Conservation (phyloP, 1,140 invertebrate genomes). For the Zelostemma sp. region DNA sequence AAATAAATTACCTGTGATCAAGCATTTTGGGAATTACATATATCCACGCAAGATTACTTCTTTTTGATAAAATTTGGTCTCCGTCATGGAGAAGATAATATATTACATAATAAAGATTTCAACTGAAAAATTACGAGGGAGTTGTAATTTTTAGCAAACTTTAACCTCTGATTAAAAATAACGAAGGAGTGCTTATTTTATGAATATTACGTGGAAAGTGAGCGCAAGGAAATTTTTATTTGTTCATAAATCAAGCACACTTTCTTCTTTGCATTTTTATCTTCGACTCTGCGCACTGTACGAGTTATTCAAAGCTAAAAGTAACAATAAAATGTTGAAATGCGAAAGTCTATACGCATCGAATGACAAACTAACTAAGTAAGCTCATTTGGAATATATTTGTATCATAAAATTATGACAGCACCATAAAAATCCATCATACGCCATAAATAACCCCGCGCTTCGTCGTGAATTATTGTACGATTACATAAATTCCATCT, state of each 20-base stretch:
- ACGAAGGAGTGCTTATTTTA: too few relatives aligned
- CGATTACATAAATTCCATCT: conserved; percentile 43
- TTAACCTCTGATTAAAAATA: too few relatives aligned
- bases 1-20: too few relatives aligned
- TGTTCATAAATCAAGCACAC: too few relatives aligned
- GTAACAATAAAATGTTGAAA: too few relatives aligned
- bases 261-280: too few relatives aligned
- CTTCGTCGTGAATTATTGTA: conserved; percentile 34
- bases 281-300: too few relatives aligned
- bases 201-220: too few relatives aligned
- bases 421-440: conserved; percentile 25
- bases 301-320: too few relatives aligned
- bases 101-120: background rate
- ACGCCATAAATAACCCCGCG: conserved; percentile 36
- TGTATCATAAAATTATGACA: conserved; percentile 42
- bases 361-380: conserved; percentile 25
- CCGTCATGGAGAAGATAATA: background rate
- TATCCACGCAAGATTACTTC: background rate
- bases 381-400: conserved; percentile 36
- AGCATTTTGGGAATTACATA: background rate
- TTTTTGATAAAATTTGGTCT: background rate
- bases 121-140: background rate
- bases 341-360: too few relatives aligned
- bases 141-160: background rate
- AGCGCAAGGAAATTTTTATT: too few relatives aligned